phyloP scores from a whole-genome alignment of 2,888 invertebrate genomes.

The Cancer borealis region DNA sequence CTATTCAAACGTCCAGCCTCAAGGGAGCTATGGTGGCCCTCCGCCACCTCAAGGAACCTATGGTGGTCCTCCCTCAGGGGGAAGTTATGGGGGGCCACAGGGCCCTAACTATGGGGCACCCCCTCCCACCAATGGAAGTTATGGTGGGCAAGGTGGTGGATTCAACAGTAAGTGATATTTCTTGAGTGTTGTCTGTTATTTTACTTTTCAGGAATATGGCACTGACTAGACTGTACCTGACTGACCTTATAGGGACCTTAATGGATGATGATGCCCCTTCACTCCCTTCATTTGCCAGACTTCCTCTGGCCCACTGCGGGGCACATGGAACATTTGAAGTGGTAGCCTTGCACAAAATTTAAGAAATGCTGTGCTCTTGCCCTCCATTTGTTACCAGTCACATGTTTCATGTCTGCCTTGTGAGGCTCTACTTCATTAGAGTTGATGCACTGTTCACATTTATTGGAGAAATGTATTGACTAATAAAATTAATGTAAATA shows the following conservation, averaged over 20 bases:
- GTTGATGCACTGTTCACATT: constrained; percentile 57
- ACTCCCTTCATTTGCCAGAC: constrained; percentile 59
- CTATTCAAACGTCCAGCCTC: constrained; percentile 67
- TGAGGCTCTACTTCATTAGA: constrained; percentile 58
- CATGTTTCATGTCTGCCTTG: constrained; percentile 67
- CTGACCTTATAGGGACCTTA: constrained; percentile 68
- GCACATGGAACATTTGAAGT: constrained; percentile 73
- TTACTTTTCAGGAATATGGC: constrained; percentile 69
- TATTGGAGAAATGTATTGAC: constrained; percentile 47
- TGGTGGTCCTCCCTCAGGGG: constrained; percentile 67
- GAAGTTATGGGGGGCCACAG: constrained; percentile 69
- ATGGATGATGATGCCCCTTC: constrained; percentile 51
- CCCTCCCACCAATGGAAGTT: constrained; percentile 73
- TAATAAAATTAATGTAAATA: constrained; percentile 60
- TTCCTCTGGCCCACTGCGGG: constrained; percentile 4
- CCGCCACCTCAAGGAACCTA: constrained; percentile 68
- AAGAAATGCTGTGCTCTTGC: background rate
- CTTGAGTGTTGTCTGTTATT: constrained; percentile 38
- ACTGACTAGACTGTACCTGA: constrained; percentile 73
- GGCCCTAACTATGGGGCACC: constrained; percentile 68
- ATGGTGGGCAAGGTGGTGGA: constrained; percentile 74
- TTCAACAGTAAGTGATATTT: constrained; percentile 68
- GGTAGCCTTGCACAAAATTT: constrained; percentile 36
- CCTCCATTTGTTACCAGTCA: constrained; percentile 56
- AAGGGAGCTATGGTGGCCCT: constrained; percentile 72